A percentile compares a stretch with the other conserved stretches of the same genome.
phyloP scores from a whole-genome alignment of 2,888 invertebrate species.

The Eupithecia inturbata region DNA sequence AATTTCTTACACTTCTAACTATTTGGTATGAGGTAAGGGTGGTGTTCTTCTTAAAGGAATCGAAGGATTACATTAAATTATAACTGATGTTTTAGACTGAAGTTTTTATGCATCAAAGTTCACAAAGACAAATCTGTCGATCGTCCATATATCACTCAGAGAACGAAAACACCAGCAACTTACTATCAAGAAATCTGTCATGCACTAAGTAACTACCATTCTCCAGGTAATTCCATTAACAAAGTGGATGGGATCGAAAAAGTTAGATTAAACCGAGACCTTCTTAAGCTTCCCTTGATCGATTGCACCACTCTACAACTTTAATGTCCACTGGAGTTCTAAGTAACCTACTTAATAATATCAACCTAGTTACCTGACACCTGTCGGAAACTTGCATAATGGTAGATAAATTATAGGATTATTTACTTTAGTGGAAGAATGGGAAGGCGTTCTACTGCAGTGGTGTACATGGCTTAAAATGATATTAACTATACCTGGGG shows the following conservation, averaged over 20 bases:
- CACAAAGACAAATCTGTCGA: background rate
- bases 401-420: background rate
- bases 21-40: too few species aligned
- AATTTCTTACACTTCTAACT: too few species aligned
- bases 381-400: background rate
- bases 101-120: too few species aligned
- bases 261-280: slow-evolving; percentile 30
- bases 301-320: slow-evolving; percentile 14
- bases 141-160: background rate
- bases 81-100: too few species aligned
- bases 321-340: background rate
- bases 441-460: background rate
- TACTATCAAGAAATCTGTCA: background rate
- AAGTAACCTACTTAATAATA: background rate
- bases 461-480: background rate
- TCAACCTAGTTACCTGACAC: background rate
- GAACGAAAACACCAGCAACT: background rate
- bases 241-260: slow-evolving; percentile 14
- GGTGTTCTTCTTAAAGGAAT: too few species aligned
- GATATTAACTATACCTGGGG: background rate
- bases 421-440: background rate
- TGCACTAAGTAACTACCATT: slow-evolving; percentile 1
- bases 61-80: too few species aligned
- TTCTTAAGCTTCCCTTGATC: slow-evolving; percentile 25
- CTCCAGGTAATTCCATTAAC: slow-evolving; percentile 20